Percentiles rank a stretch among this genome's conserved stretches.
Conservation (phyloP, 2,797 vertebrate genomes). For the Hozukius guyotensis region DNA sequence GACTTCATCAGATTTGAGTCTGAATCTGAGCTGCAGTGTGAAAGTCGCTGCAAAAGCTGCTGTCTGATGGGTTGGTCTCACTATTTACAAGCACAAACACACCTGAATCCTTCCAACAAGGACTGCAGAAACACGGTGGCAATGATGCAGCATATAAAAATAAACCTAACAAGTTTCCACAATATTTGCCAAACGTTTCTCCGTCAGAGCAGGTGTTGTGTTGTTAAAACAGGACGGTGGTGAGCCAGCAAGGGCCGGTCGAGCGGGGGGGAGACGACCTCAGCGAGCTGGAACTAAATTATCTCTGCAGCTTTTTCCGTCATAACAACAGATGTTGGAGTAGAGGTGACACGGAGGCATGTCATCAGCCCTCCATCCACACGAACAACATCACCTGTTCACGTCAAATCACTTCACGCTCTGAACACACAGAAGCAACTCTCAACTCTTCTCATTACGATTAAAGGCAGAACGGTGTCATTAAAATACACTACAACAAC, state of each 20-base stretch:
- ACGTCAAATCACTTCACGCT: background rate
- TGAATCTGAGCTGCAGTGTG: background rate
- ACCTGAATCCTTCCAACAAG: background rate
- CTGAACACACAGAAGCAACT: background rate
- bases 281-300: background rate
- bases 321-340: constrained; percentile 18
- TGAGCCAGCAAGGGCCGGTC: background rate
- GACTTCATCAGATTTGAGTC: background rate
- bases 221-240: background rate
- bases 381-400: background rate
- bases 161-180: rapidly evolving
- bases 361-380: background rate
- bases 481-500: too few species aligned
- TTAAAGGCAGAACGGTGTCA: background rate
- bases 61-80: background rate
- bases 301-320: constrained; percentile 5
- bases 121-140: background rate
- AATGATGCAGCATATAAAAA: background rate
- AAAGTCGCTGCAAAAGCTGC: background rate
- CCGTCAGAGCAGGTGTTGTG: background rate
- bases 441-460: background rate
- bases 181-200: background rate
- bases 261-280: background rate
- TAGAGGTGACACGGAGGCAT: background rate
- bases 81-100: background rate